Evolutionary conservation across 2,888 invertebrate genomes (phyloP).

Genomic region (Phyllotreta cruciferae): DNA sequence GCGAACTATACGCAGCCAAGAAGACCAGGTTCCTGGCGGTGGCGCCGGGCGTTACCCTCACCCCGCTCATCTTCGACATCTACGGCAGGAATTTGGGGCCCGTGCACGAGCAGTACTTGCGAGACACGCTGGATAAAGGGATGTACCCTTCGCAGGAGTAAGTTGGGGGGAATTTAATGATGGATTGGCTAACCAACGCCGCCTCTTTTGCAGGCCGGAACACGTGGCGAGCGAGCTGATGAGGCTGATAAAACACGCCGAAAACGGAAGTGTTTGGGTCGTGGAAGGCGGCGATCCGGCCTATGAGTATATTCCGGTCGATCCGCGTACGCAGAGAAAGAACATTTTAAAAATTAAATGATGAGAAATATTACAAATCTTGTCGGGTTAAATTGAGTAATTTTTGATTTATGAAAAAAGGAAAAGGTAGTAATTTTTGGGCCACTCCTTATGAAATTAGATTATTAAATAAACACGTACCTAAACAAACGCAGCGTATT

Average conservation of each 20-base stretch:
- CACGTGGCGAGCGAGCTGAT: slow-evolving; percentile 48
- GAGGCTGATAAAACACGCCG: slow-evolving; percentile 52
- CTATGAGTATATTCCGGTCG: slow-evolving; percentile 45
- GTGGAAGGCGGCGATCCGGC: slow-evolving; percentile 59
- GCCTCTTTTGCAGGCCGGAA: slow-evolving; percentile 41
- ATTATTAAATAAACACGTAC: too few species aligned
- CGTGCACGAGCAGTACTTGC: slow-evolving; percentile 33
- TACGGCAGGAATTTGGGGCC: slow-evolving; percentile 38
- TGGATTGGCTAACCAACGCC: not conserved
- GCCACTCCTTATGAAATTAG: too few species aligned
- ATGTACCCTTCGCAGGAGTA: slow-evolving; percentile 38
- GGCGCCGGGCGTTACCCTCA: slow-evolving; percentile 64
- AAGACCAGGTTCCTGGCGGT: slow-evolving; percentile 63
- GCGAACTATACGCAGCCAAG: slow-evolving; percentile 52
- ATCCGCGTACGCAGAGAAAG: slow-evolving; percentile 26
- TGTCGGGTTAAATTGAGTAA: too few species aligned
- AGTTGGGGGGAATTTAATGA: slow-evolving; percentile 18
- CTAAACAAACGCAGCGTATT: too few species aligned
- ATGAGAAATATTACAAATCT: too few species aligned
- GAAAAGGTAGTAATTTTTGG: too few species aligned
- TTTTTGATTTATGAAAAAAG: too few species aligned
- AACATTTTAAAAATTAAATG: slow-evolving; percentile 25
- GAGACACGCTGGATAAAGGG: not conserved
- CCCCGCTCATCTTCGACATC: slow-evolving; percentile 51
- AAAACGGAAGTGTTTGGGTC: slow-evolving; percentile 61